Percentiles rank a stretch among this genome's conserved stretches.
Evolutionary conservation across 2,797 vertebrate species (phyloP).

Genomic region (Hypotaenidia philippensis): DNA sequence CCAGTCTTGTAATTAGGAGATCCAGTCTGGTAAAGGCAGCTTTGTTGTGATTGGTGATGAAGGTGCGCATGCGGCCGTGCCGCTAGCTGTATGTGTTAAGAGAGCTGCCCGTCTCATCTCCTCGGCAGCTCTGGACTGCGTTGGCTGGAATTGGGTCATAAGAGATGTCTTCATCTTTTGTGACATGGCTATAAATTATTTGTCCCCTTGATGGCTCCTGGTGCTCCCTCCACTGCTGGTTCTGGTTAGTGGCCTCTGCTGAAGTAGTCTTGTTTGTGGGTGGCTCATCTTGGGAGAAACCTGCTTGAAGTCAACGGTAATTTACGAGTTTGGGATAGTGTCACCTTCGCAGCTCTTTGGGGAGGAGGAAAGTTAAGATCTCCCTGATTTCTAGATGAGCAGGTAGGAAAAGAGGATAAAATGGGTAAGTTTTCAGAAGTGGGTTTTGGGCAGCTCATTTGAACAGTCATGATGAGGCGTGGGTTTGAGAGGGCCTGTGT

Average conservation of each 20-base stretch:
- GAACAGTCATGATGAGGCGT: rapidly evolving
- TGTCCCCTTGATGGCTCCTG: not conserved
- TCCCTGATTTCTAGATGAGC: not conserved
- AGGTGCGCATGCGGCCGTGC: not conserved
- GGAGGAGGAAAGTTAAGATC: not conserved
- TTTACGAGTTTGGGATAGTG: not conserved
- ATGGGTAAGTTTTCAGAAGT: rapidly evolving
- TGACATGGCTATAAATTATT: not conserved
- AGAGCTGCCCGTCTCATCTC: not conserved
- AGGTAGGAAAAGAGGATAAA: not conserved
- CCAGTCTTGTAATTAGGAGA: not conserved
- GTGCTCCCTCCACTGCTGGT: not conserved
- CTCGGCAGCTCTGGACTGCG: not conserved
- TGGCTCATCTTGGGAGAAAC: not conserved
- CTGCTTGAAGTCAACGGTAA: not conserved
- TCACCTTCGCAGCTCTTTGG: not conserved
- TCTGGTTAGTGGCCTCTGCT: not conserved
- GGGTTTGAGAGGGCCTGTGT: not conserved
- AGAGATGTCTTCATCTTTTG: not conserved
- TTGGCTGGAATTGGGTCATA: not conserved
- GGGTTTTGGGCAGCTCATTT: not conserved
- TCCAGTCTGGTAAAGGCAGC: not conserved
- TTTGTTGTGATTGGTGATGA: not conserved
- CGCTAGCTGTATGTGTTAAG: not conserved
- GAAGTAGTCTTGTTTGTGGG: not conserved